Evolutionary conservation across 2,888 invertebrate species (phyloP).

Genomic region (Euzophera pinguis): DNA sequence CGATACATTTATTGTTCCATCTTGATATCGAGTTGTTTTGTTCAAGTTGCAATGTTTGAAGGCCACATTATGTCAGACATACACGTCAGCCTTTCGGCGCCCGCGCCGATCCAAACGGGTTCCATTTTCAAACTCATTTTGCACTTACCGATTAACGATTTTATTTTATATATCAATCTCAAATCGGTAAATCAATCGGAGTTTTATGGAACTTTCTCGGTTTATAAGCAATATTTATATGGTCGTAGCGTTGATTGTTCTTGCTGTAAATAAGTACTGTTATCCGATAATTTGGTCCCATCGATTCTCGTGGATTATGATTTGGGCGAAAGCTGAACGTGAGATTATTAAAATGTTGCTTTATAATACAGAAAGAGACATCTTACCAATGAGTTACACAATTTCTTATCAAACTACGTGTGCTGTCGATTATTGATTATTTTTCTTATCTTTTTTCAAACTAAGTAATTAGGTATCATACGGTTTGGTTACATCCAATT

Average conservation of each 20-base stretch:
- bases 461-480: too few species aligned
- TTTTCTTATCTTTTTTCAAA: too few species aligned
- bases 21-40: constrained; percentile 14
- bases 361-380: too few species aligned
- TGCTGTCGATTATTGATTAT: too few species aligned
- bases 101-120: constrained; percentile 28
- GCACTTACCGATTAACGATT: constrained; percentile 6
- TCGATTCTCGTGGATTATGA: not conserved
- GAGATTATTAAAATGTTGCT: not conserved
- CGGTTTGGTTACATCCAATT: too few species aligned
- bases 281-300: not conserved
- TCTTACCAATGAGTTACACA: too few species aligned
- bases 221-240: not conserved
- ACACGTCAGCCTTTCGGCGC: constrained; percentile 34
- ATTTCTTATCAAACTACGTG: too few species aligned
- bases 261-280: not conserved
- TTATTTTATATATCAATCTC: not conserved
- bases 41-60: constrained; percentile 27
- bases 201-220: constrained; percentile 10
- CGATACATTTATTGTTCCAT: constrained; percentile 8
- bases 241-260: not conserved
- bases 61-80: constrained; percentile 45
- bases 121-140: constrained; percentile 30
- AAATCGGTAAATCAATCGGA: constrained; percentile 6
- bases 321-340: constrained; percentile 1